A percentile compares a stretch with the other conserved stretches of the same genome.
These are phyloP conservation scores for Lerista edwardsae DNA, from an alignment of 2,797 vertebrate species.

Conservation along the genomic window DNA sequence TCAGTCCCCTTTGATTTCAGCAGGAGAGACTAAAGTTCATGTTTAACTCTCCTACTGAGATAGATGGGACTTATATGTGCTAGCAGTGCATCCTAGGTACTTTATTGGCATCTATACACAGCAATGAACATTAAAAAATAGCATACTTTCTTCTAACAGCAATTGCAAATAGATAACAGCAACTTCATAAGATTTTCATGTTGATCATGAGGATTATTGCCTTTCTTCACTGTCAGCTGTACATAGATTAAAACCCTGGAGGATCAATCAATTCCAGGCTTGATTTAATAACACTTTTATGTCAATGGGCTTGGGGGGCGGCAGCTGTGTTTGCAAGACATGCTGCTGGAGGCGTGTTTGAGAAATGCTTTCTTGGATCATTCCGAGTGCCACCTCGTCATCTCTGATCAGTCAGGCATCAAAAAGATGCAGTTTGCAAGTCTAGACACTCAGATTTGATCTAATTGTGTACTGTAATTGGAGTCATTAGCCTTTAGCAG, in stretches of 20 bases:
- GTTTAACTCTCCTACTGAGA: neutral
- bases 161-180: neutral
- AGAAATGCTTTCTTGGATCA: neutral
- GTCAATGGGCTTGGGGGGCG: neutral
- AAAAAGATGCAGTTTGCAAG: neutral
- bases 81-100: neutral
- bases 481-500: neutral
- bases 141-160: neutral
- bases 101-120: neutral
- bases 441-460: neutral
- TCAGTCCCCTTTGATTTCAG: neutral
- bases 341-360: constrained; percentile 3
- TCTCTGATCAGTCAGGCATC: neutral
- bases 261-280: constrained; percentile 1
- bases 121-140: neutral
- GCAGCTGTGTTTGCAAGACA: neutral
- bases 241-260: neutral
- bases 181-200: neutral
- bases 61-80: neutral
- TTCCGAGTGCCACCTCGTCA: neutral
- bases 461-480: neutral
- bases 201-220: constrained; percentile 13
- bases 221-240: neutral
- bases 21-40: neutral
- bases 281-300: neutral